Conservation (phyloP, 2,797 vertebrate genomes). For the Fringilla coelebs region DNA sequence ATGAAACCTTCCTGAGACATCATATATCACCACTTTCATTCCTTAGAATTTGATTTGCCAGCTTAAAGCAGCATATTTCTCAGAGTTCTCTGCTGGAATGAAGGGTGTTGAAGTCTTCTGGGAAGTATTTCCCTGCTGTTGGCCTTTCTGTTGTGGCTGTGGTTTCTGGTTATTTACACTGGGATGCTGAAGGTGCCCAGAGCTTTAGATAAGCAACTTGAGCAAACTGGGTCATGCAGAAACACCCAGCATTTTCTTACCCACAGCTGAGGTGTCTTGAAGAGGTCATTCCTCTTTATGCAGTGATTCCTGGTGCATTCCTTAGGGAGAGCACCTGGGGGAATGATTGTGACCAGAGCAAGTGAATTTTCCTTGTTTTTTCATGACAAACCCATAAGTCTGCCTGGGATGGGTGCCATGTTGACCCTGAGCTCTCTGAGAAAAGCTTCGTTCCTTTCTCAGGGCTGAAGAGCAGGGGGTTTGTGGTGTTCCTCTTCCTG, state of each 20-base stretch:
- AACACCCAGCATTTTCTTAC: not conserved
- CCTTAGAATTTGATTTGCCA: not conserved
- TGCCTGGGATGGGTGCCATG: not conserved
- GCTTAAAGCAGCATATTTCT: not conserved
- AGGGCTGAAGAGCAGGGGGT: not conserved
- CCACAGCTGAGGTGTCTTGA: not conserved
- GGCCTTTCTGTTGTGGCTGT: not conserved
- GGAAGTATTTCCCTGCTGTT: not conserved
- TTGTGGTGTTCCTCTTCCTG: not conserved
- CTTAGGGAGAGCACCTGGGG: not conserved
- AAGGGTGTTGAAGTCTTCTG: not conserved
- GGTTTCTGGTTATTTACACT: not conserved
- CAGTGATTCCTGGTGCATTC: not conserved
- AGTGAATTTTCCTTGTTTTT: not conserved
- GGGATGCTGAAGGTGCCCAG: not conserved
- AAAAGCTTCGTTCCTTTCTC: not conserved
- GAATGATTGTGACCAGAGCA: not conserved
- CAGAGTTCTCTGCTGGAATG: not conserved
- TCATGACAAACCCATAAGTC: not conserved
- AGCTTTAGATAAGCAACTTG: not conserved
- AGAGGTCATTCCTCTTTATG: not conserved
- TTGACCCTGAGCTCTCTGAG: not conserved
- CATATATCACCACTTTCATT: not conserved
- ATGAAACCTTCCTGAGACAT: not conserved
- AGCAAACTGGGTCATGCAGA: not conserved